phyloP scores from a whole-genome alignment of 2,797 vertebrate species.

The Leuciscus waleckii region DNA sequence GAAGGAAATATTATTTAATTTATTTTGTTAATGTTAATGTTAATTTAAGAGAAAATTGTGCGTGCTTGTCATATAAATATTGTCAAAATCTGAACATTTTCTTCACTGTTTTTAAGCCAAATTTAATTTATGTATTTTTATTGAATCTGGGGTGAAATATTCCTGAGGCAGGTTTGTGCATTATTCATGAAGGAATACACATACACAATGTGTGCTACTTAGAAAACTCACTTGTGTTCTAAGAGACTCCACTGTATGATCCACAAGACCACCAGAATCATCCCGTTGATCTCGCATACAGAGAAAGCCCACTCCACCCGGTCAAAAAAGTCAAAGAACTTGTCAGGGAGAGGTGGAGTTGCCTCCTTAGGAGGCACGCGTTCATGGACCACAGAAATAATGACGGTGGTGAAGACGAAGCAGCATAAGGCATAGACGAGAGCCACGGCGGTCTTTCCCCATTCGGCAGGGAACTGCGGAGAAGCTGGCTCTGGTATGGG shows the following conservation, averaged over 20 bases:
- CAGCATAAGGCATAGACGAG: slow-evolving; percentile 86
- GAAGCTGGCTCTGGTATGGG: slow-evolving; percentile 77
- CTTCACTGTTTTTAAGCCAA: neutral
- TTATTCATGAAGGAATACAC: neutral
- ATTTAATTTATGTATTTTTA: neutral
- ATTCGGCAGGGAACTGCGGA: slow-evolving; percentile 83
- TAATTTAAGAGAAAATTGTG: neutral
- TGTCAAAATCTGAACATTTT: neutral
- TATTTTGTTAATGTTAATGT: neutral
- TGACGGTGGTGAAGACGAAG: slow-evolving; percentile 86
- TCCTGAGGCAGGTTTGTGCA: neutral
- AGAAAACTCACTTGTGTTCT: slow-evolving; percentile 81
- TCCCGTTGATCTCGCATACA: slow-evolving; percentile 88
- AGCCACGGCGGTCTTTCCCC: slow-evolving; percentile 84
- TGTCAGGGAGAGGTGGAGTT: slow-evolving; percentile 87
- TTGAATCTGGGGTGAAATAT: neutral
- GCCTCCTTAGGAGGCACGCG: slow-evolving; percentile 89
- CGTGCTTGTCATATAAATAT: neutral
- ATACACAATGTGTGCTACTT: neutral
- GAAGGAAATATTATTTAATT: too few relatives aligned
- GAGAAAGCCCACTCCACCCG: slow-evolving; percentile 90
- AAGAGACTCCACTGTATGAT: slow-evolving; percentile 86
- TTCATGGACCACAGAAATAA: slow-evolving; percentile 90
- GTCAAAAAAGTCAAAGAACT: slow-evolving; percentile 90
- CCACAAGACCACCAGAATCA: slow-evolving; percentile 88